Evolutionary conservation across 2,888 invertebrate species (phyloP).

Genomic region (Allolobophora icterica): DNA sequence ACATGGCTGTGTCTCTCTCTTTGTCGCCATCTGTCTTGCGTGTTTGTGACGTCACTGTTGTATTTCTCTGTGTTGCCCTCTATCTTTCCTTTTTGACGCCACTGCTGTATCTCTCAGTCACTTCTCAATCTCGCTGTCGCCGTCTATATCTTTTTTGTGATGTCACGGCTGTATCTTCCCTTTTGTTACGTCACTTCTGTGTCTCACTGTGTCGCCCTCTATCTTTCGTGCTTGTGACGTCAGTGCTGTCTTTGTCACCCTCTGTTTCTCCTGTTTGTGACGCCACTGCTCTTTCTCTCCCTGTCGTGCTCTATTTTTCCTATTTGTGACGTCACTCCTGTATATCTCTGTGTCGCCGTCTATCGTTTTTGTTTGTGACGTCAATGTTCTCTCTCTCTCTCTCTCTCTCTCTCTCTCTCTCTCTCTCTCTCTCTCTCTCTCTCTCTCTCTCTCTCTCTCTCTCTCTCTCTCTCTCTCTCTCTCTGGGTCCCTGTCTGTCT

Average conservation of each 20-base stretch:
- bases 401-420: background rate
- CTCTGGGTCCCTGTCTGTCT: background rate
- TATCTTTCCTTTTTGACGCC: too few species aligned
- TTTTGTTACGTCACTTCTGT: too few species aligned
- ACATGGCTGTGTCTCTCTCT: background rate
- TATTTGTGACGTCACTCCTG: too few species aligned
- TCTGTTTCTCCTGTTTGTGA: background rate
- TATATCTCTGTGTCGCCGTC: background rate
- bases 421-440: background rate
- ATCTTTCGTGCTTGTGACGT: background rate
- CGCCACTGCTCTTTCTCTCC: background rate
- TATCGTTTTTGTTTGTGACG: background rate
- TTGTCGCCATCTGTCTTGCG: background rate
- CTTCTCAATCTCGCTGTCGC: too few species aligned
- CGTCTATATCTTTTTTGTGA: background rate
- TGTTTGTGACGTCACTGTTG: background rate
- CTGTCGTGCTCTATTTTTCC: background rate
- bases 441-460: too few species aligned
- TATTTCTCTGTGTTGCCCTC: too few species aligned
- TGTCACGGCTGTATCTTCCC: too few species aligned
- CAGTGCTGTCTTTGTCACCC: background rate
- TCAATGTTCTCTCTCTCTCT: background rate
- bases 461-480: conserved; percentile 4
- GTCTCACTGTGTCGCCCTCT: background rate
- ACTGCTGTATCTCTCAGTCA: too few species aligned